Evolutionary conservation across 2,113 vertebrate genomes (phyloP).

Genomic region (Pelobates fuscus): DNA sequence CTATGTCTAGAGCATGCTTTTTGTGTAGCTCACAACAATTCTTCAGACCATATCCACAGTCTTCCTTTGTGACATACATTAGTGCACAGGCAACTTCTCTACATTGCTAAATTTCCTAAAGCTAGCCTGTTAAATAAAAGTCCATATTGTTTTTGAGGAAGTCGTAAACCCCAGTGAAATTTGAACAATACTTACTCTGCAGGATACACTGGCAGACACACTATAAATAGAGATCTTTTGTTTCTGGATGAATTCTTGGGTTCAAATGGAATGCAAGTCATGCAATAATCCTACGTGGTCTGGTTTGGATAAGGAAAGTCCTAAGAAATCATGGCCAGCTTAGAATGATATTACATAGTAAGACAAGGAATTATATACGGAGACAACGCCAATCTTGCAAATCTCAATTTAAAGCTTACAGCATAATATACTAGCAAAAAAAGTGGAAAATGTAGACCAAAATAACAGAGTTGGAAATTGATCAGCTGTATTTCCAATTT

Average conservation of each 20-base stretch:
- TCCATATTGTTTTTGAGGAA: constrained; percentile 45
- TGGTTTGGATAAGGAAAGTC: constrained; percentile 19
- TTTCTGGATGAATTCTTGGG: constrained; percentile 42
- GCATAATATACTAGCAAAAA: no score
- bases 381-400: no score
- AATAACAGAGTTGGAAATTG: no score
- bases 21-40: not conserved
- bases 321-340: not conserved
- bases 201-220: constrained; percentile 51
- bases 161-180: constrained; percentile 39
- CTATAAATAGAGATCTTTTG: constrained; percentile 46
- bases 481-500: no score
- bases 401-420: no score
- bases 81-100: not conserved
- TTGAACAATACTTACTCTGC: constrained; percentile 48
- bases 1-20: not conserved
- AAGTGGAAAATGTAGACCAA: no score
- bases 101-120: not conserved
- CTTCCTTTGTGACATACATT: not conserved
- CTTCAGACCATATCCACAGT: not conserved
- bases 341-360: not conserved
- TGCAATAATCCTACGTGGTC: constrained; percentile 37
- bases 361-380: no score
- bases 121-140: constrained; percentile 2
- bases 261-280: constrained; percentile 43